phyloP scores from a whole-genome alignment of 2,113 vertebrate species.

The Psophia crepitans region DNA sequence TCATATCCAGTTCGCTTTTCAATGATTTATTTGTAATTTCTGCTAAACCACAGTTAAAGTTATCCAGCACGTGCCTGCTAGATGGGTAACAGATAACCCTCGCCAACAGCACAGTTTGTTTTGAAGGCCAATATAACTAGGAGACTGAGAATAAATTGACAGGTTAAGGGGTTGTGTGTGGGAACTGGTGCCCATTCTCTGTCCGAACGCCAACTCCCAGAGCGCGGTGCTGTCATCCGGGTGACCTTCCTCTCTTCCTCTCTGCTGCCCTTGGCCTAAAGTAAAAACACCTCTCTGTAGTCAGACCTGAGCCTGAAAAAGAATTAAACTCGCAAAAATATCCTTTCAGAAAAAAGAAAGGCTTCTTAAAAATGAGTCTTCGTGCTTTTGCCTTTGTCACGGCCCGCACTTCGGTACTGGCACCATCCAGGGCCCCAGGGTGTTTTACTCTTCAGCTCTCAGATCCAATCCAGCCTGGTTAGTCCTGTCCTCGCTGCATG shows the following conservation, averaged over 20 bases:
- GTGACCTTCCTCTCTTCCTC: neutral
- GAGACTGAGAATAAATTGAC: constrained; percentile 4
- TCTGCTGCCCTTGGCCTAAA: neutral
- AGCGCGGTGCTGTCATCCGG: neutral
- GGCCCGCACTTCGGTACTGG: neutral
- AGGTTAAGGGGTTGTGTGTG: neutral
- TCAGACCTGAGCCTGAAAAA: constrained; percentile 49
- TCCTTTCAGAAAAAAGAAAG: constrained; percentile 55
- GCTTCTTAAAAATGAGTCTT: constrained; percentile 46
- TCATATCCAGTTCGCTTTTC: constrained; percentile 17
- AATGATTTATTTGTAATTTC: constrained; percentile 61
- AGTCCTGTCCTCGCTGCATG: neutral
- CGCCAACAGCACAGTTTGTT: constrained; percentile 22
- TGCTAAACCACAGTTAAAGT: constrained; percentile 47
- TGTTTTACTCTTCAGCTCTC: neutral
- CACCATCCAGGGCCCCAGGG: neutral
- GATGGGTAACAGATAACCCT: constrained; percentile 21
- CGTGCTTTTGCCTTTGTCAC: neutral
- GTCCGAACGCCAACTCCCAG: neutral
- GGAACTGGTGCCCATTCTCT: neutral
- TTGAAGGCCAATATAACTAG: constrained; percentile 10
- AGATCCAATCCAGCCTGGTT: neutral
- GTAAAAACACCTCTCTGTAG: neutral
- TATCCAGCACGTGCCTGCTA: neutral
- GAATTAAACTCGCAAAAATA: constrained; percentile 47